A percentile compares a stretch with the other conserved stretches of the same genome.
Evolutionary conservation across 2,113 vertebrate species (phyloP).

Genomic region (Aegithalos caudatus): DNA sequence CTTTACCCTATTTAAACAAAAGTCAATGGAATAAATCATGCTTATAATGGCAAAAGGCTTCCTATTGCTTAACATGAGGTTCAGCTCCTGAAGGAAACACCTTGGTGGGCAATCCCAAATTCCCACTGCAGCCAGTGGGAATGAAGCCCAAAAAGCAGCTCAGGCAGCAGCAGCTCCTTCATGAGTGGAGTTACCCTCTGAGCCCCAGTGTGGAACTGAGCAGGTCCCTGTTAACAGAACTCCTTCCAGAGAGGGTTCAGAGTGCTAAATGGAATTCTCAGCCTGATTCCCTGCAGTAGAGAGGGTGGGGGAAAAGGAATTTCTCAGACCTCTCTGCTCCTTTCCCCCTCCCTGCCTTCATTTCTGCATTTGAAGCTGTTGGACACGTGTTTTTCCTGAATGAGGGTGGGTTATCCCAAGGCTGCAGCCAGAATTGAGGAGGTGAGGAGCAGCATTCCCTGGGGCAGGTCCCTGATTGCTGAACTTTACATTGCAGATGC

Average conservation of each 20-base stretch:
- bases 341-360: not conserved
- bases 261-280: not conserved
- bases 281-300: not conserved
- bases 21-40: not conserved
- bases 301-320: not conserved
- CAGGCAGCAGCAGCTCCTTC: not conserved
- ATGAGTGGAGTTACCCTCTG: not conserved
- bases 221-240: not conserved
- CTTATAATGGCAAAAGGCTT: not conserved
- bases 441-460: not conserved
- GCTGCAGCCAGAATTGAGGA: not conserved
- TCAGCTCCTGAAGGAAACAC: not conserved
- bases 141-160: not conserved
- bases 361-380: not conserved
- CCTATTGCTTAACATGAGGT: not conserved
- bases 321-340: not conserved
- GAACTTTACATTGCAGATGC: conserved; percentile 78
- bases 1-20: not conserved
- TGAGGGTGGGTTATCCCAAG: not conserved
- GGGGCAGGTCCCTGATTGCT: not conserved
- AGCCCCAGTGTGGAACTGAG: not conserved
- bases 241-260: not conserved
- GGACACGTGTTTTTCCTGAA: not conserved
- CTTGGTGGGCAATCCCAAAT: too few species aligned
- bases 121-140: not conserved